Base-by-base conservation (phyloP, 2,888 invertebrate genomes). In the Gisinianus flammeolus region DNA sequence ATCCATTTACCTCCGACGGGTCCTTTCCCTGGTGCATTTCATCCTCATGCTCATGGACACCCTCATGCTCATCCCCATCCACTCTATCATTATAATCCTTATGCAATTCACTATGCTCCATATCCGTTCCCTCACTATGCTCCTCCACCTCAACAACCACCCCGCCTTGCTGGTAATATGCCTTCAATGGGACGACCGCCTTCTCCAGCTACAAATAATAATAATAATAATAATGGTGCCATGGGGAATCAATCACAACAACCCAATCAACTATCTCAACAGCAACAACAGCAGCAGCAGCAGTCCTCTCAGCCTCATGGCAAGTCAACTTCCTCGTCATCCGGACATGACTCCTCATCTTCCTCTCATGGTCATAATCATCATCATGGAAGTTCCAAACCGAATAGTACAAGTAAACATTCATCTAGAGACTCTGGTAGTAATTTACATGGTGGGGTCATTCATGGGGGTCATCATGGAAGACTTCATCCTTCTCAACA, bases 61-160 rank as follows among this genome's bases (percentile, higher is more conserved):
- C 92, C 86, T 19, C 87, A 87, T 81, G 92, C 86, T 19, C 87
- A 87, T 81, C 86, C 93, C 1, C 92, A 92, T 85, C 91, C 92
- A 6, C 91, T 92, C 85, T 92, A 92, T 22, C 92, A 72, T 33
- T 85, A 82, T 68, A 92, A 1, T 91, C 92, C 83, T 2, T 83
- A 83, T 52, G 82, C 81, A 8, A 82, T 83, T 44, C 84, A 85
- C 67, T 85, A 83, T 69, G 80, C 80, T 69, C 84, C 84, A 24
- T 85, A 85, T 68, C 83, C 83, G 0, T 85, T 84, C 76, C 83
- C 83, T n/a, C 84, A 84, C 67, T 83, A 83, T 71, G 81, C 83
- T 8, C 30, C 91, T 90, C 84, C 91, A 90, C 86, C 91, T 85
- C 86, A 90, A 90, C 71, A 62, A 52, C 77, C 71, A 22, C 71